Base-by-base conservation (phyloP, 2,888 invertebrate genomes). In the Polydrusus cervinus region DNA sequence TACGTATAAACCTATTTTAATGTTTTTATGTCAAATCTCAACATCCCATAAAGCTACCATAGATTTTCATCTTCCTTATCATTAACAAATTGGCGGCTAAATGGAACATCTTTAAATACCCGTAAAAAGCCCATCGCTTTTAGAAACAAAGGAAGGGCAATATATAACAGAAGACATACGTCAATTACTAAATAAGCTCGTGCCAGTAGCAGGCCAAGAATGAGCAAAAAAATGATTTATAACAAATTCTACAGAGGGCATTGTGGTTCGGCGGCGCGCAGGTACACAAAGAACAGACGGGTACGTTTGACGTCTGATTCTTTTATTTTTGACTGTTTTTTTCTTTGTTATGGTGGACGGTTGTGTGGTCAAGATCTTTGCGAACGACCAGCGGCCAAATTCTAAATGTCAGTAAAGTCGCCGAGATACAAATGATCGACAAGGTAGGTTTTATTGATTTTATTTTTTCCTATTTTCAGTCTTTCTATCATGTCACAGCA, bases 191-290 rank as follows among this genome's bases (percentile, higher is more conserved):
- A 68, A 68, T 51, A 53, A 71, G 47, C 71, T 53, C 64, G 62
- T 71, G 71, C 64, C 64, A 64, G 30, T 62, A 71, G 71, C 51
- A 51, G 71, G 51, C 43, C 16, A 40, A 43, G 55, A 34, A 64
- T 20, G 20, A 62, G 66, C 71, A 72, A 72, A 72, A 53, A 72
- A 72, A 72, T 72, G 71, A 72, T 72, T 72, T 72, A 72, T 72
- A 60, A 57, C 45, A 66, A 64, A 72, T 72, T 65, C 65, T 72
- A 16, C 38, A 66, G 49, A 65, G 66, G 55, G 57, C 71, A 72
- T 72, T 72, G 71, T 72, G 60, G 71, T 72, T 60, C n/a, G 71
- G 66, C 71, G 66, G 71, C 66, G 55, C 18, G 45, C 57, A 60
- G 11, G 1, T 60, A 38, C 38, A 60, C 57, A 55, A 55, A 55